Evolutionary conservation across 2,113 vertebrate species (phyloP).

Genomic region (Conger conger): DNA sequence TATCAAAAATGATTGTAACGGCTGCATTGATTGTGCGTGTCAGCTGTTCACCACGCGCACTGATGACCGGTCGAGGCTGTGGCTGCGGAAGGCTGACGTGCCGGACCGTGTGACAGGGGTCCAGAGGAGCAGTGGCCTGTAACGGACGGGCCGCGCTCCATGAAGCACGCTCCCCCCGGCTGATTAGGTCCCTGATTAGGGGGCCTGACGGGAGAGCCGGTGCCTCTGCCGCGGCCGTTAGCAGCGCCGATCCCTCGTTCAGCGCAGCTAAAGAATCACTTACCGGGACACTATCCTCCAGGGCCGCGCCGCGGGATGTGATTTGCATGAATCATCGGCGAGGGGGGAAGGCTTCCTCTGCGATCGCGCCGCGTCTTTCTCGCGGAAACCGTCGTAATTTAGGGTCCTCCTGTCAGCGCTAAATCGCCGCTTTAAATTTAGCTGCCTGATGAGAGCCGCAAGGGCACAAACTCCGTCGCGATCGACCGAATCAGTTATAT

Average conservation of each 20-base stretch:
- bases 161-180: neutral
- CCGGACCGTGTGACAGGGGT: neutral
- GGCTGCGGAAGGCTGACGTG: neutral
- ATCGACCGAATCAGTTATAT: neutral
- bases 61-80: neutral
- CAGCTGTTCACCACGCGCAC: neutral
- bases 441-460: slow-evolving; percentile 1
- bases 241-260: neutral
- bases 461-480: neutral
- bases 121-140: neutral
- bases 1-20: neutral
- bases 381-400: slow-evolving; percentile 7
- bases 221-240: neutral
- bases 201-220: neutral
- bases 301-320: neutral
- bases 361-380: neutral
- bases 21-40: neutral
- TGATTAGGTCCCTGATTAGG: slow-evolving; percentile 13
- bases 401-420: slow-evolving; percentile 13
- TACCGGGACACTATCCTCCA: neutral
- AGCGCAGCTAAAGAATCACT: slow-evolving; percentile 5
- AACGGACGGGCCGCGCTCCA: neutral
- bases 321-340: slow-evolving; percentile 22
- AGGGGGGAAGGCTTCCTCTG: neutral
- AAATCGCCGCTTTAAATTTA: slow-evolving; percentile 3